A percentile compares a stretch with the other conserved stretches of the same genome.
phyloP scores from a whole-genome alignment of 2,888 invertebrate genomes.

The Sclerodermus sp. region DNA sequence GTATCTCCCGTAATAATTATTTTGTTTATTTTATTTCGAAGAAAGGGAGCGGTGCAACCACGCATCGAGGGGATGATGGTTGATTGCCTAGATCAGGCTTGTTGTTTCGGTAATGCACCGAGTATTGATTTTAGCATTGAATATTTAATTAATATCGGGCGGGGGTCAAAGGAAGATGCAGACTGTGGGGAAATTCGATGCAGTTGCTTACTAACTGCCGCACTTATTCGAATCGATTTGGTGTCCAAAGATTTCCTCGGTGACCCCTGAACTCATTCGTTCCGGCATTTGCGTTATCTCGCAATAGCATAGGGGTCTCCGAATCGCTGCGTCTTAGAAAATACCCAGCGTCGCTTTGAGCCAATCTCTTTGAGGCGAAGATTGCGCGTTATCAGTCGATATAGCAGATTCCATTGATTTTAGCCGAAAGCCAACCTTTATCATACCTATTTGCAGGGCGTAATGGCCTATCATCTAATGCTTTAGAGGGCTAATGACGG shows the following conservation, averaged over 20 bases:
- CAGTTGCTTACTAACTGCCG: too few species aligned
- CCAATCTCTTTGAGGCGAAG: conserved; percentile 2
- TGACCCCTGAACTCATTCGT: conserved; percentile 19
- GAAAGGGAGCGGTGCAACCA: too few species aligned
- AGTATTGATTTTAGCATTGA: too few species aligned
- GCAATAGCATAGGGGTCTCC: conserved; percentile 9
- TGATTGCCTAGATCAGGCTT: too few species aligned
- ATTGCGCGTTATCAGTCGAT: conserved; percentile 17
- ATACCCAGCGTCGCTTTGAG: conserved; percentile 1
- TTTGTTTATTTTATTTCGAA: too few species aligned
- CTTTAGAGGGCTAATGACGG: neutral
- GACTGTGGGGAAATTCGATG: too few species aligned
- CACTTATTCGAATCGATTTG: conserved; percentile 12
- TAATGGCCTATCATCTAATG: neutral
- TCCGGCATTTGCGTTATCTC: conserved; percentile 28
- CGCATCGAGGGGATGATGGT: too few species aligned
- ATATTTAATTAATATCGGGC: too few species aligned
- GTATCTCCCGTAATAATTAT: too few species aligned
- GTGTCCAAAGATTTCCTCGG: conserved; percentile 9
- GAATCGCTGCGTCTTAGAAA: conserved; percentile 8
- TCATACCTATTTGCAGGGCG: conserved; percentile 10
- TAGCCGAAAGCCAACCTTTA: conserved; percentile 15
- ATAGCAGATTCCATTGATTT: conserved; percentile 3
- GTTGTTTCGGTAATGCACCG: too few species aligned
- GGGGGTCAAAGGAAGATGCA: too few species aligned